phyloP scores from a whole-genome alignment of 2,888 invertebrate species.

The Drosophila koepferae region DNA sequence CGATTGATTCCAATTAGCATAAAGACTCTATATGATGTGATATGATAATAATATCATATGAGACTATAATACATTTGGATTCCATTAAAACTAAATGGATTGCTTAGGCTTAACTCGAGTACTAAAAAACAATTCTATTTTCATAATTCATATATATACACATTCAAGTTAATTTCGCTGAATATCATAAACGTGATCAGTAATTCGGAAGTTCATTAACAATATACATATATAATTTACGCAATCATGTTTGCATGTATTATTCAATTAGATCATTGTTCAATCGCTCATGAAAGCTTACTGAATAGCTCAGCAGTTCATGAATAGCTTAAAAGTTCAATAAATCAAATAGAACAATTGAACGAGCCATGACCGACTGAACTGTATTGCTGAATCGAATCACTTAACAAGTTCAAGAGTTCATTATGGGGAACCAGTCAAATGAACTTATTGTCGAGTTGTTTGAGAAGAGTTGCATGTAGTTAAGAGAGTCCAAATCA shows the following conservation, averaged over 20 bases:
- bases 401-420: neutral
- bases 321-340: neutral
- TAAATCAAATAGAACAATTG: constrained; percentile 1
- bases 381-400: neutral
- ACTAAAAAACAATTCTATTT: neutral
- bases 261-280: constrained; percentile 3
- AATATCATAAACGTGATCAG: neutral
- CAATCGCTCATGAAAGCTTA: no score
- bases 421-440: neutral
- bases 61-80: neutral
- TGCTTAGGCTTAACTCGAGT: neutral
- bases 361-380: neutral
- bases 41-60: no score
- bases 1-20: neutral
- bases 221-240: neutral
- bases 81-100: neutral
- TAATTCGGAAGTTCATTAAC: neutral
- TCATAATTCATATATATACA: neutral
- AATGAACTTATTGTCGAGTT: neutral
- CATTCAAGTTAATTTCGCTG: neutral
- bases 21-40: no score
- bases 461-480: neutral
- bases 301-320: neutral
- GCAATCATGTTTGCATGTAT: neutral
- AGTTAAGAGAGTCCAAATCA: neutral